Evolutionary conservation across 2,888 invertebrate genomes (phyloP), one percentile per base, ranked within the genome.

Genomic region (Chrysodeixis includens): DNA sequence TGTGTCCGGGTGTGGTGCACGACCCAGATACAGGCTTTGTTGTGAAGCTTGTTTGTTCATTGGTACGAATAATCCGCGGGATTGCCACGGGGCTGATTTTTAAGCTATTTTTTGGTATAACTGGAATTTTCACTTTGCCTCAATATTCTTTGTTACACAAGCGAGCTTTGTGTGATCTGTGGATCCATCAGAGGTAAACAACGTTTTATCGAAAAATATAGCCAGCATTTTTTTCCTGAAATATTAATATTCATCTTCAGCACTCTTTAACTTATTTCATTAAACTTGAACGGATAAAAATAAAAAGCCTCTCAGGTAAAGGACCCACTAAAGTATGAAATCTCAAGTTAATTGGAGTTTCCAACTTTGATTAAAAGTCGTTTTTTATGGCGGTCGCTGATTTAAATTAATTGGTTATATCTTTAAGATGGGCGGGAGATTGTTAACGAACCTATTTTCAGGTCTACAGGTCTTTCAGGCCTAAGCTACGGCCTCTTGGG

Each of bases 361-460:
- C 40, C 7, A 67, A 80, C 67, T 81, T 80, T 78, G 71, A 82
- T 80, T 71, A 78, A 78, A 81, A 78, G 44, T 35, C 46, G 40
- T n/a, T 49, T 52, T 56, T 44, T 56, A 56, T 52, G 51, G 72
- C 59, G 26, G 73, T 71, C 76, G 69, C 53, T 64, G 66, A 69
- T 44, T 66, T 62, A 54, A 71, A 70, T 56, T 64, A 22, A 58
- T 49, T 57, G 44, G 10, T 7, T 63, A 65, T 56, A 64, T 30
- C 56, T 65, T 18, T n/a, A 60, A 30, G 55, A 30, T 51, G 58
- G 59, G 64, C 32, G 1, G 22, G 44, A 65, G 49, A 57, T 62
- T 60, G 54, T 53, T 66, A 57, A 60, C 22, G 12, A 55, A 64
- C 58, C 57, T 40, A 30, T 58, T 40, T 20, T 10, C 40, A 30